Base-by-base conservation (phyloP, 2,113 vertebrate genomes). In the Alligator mississippiensis region DNA sequence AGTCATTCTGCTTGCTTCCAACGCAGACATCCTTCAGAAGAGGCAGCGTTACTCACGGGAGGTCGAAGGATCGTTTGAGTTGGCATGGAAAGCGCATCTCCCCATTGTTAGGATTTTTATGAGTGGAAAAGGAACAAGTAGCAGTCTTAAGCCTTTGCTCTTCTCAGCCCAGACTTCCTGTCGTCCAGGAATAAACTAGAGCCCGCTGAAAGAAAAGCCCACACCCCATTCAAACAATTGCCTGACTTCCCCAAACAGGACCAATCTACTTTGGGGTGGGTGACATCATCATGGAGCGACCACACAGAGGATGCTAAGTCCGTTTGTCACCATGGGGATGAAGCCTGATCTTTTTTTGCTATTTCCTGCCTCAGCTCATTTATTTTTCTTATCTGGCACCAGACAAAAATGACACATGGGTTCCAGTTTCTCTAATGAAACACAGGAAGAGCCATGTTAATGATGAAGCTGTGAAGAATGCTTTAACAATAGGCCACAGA, bases 371-470 rank as follows among this genome's bases (percentile, higher is more conserved):
- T 64, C 82, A 47, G 5, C 82, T 85, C 82, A 90, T 95, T 94
- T 95, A 84, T 93, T 88, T 96, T 93, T 80, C 93, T 96, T 94
- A 95, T 97, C 94, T 93, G 90, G 84, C 92, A 93, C 47, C 6
- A 1, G 91, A 92, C 88, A 92, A 92, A 90, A 88, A 94, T 83
- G 91, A 95, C 90, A 93, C 80, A 58, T 72, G 2, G 92, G 90
- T 87, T 91, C 93, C 81, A 87, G 90, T 94, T 85, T 93, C 80
- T 79, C 77, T 66, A 47, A 94, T 85, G 88, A 89, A 96, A 95
- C 72, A 92, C 94, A 97, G 92, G 95, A 96, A 96, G 63, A 95
- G 78, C 64, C 72, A 93, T 1, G 0, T 85, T 89, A 88, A 76
- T 86, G 94, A 80, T 88, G 90, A 75, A 85, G 84, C 91, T 82